Conservation (phyloP, 1,140 invertebrate species). For the Leguminivora glycinivorella region DNA sequence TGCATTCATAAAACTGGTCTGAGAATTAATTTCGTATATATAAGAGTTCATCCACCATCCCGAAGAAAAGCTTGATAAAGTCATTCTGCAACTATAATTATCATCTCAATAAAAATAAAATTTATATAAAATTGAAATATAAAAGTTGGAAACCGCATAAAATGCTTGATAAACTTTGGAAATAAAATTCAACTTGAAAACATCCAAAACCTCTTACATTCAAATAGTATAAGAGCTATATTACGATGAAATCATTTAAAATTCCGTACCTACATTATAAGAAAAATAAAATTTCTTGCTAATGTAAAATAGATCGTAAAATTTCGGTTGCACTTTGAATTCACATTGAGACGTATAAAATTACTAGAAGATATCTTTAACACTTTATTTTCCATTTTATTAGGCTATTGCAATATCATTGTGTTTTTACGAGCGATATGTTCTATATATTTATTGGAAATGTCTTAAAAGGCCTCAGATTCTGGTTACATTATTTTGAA, state of each 20-base stretch:
- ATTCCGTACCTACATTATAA: too few relatives aligned
- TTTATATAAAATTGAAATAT: background rate
- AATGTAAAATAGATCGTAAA: background rate
- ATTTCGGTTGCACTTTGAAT: conserved; percentile 5
- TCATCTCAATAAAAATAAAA: background rate
- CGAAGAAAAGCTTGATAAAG: background rate
- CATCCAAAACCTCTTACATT: too few relatives aligned
- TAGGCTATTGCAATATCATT: background rate
- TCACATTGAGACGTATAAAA: conserved; percentile 17
- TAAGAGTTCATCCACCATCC: background rate
- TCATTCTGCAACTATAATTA: background rate
- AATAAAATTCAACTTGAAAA: too few relatives aligned
- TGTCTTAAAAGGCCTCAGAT: background rate
- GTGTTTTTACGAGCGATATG: conserved; percentile 2
- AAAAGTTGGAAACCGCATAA: background rate
- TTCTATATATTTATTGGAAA: conserved; percentile 2
- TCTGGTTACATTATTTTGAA: background rate
- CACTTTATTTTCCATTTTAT: conserved; percentile 13
- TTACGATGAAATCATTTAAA: too few relatives aligned
- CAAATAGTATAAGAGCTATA: too few relatives aligned
- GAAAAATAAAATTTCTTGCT: background rate
- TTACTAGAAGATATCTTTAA: conserved; percentile 2
- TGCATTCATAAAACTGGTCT: background rate
- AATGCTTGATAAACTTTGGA: conserved; percentile 1
- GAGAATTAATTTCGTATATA: background rate